Conservation (phyloP, 2,113 vertebrate genomes). For the Symphodus melops region DNA sequence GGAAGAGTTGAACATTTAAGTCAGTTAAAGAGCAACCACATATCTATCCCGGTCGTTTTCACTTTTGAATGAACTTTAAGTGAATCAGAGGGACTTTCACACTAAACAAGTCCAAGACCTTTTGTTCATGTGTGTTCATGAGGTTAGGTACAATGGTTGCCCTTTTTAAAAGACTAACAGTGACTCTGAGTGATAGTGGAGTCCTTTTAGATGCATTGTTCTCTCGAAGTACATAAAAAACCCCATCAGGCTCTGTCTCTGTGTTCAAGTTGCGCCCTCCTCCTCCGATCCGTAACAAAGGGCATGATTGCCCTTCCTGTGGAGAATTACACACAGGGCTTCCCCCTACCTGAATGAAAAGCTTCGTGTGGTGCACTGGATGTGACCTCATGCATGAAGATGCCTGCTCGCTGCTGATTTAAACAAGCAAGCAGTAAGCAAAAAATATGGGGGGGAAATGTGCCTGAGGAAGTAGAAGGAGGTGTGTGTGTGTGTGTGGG, state of each 20-base stretch:
- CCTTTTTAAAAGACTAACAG: conserved; percentile 14
- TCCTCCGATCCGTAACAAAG: conserved; percentile 53
- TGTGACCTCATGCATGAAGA: conserved; percentile 65
- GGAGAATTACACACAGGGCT: conserved; percentile 57
- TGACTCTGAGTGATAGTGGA: conserved; percentile 13
- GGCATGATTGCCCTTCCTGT: conserved; percentile 54
- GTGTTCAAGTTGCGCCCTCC: conserved; percentile 38
- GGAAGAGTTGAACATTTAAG: neutral
- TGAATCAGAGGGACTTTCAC: neutral
- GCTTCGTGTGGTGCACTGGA: conserved; percentile 52
- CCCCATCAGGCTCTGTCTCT: conserved; percentile 18
- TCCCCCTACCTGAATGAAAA: conserved; percentile 57
- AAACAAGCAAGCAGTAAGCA: conserved; percentile 53
- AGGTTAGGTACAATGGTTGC: conserved; percentile 10
- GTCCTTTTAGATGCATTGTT: conserved; percentile 18
- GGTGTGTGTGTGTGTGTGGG: too few relatives aligned
- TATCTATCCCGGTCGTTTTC: neutral
- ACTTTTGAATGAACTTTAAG: neutral
- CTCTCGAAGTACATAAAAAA: conserved; percentile 42
- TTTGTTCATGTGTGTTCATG: conserved; percentile 35
- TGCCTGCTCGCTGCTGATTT: conserved; percentile 61
- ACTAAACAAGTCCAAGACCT: neutral
- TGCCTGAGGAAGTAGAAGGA: conserved; percentile 25
- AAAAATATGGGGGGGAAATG: conserved; percentile 12
- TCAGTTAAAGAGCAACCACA: neutral